Evolutionary conservation across 2,113 vertebrate species (phyloP).

Genomic region (Psilopsiagon aymara): DNA sequence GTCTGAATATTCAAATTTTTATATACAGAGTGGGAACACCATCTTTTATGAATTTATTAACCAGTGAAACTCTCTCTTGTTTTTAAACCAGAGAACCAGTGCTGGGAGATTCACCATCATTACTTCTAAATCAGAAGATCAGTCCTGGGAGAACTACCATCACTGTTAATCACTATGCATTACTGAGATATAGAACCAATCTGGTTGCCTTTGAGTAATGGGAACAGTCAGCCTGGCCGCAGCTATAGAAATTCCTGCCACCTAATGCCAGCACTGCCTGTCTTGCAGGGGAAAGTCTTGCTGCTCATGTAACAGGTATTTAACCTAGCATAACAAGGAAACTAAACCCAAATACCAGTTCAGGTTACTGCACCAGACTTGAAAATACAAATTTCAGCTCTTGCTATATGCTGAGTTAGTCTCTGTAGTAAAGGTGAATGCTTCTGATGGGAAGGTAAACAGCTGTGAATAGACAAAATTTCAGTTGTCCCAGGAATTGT

Average conservation of each 20-base stretch:
- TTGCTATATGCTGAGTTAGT: neutral
- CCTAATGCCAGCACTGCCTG: neutral
- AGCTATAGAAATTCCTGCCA: neutral
- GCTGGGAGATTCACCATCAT: neutral
- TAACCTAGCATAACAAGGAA: neutral
- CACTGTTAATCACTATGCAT: neutral
- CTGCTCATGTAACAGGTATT: neutral
- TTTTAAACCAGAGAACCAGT: neutral
- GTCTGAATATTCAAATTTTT: neutral
- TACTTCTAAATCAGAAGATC: neutral
- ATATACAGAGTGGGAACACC: neutral
- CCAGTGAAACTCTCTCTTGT: neutral
- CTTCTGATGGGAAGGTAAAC: neutral
- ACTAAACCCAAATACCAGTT: neutral
- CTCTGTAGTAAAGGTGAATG: neutral
- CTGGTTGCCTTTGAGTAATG: accelerated
- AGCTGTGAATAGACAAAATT: neutral
- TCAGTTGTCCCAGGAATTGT: neutral
- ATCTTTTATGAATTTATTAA: neutral
- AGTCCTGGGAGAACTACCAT: neutral
- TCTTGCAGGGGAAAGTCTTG: neutral
- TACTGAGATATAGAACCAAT: neutral
- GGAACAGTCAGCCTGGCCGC: neutral
- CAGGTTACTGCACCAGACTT: neutral
- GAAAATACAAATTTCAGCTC: neutral